Evolutionary conservation across 2,113 vertebrate species (phyloP).

Genomic region (Gallinago undulata): DNA sequence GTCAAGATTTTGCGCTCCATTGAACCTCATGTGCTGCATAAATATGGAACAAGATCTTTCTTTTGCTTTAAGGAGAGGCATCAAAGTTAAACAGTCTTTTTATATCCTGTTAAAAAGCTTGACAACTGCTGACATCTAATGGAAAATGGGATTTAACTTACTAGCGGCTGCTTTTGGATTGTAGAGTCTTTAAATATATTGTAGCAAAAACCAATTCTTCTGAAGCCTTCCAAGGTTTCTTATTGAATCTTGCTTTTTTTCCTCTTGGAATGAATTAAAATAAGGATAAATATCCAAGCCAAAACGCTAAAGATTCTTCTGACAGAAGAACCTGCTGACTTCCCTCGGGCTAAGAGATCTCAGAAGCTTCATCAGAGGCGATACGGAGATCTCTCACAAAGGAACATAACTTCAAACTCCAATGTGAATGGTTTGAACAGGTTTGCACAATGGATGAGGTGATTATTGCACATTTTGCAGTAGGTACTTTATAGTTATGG

Average conservation of each 20-base stretch:
- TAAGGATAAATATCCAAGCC: background rate
- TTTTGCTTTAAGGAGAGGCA: background rate
- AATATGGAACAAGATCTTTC: background rate
- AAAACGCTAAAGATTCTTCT: background rate
- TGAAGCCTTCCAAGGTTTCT: background rate
- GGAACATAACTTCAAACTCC: background rate
- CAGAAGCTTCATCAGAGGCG: background rate
- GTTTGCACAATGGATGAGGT: background rate
- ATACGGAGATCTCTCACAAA: background rate
- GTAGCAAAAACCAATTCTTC: background rate
- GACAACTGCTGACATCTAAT: background rate
- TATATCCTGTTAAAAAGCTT: background rate
- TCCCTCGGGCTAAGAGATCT: background rate
- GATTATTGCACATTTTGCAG: background rate
- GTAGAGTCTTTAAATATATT: background rate
- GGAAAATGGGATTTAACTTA: background rate
- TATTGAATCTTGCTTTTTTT: background rate
- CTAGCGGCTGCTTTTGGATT: background rate
- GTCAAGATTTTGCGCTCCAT: background rate
- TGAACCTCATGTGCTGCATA: background rate
- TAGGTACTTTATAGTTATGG: background rate
- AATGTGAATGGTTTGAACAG: background rate
- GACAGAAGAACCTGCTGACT: background rate
- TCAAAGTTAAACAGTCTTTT: background rate
- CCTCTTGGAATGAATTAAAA: background rate